Conservation (phyloP, 2,888 invertebrate species). For the Harpagoxenus sublaevis region DNA sequence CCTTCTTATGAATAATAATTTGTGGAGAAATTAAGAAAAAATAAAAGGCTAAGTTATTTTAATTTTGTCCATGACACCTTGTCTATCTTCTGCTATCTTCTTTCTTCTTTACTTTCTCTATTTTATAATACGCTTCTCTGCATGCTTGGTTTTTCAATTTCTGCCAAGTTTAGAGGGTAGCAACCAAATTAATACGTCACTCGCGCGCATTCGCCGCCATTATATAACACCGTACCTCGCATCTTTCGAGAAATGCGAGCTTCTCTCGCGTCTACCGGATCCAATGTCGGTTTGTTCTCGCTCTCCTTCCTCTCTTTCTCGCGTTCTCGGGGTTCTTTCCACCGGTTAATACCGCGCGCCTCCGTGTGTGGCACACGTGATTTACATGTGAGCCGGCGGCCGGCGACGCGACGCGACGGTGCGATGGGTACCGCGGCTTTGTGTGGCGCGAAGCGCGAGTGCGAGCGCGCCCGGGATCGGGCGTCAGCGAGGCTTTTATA, state of each 20-base stretch:
- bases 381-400: constrained; percentile 75
- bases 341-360: constrained; percentile 58
- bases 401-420: constrained; percentile 65
- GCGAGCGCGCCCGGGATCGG: constrained; percentile 28
- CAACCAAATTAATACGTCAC: constrained; percentile 30
- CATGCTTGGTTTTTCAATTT: not conserved
- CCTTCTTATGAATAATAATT: not conserved
- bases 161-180: not conserved
- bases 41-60: not conserved
- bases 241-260: constrained; percentile 46
- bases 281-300: constrained; percentile 48
- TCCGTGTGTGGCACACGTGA: constrained; percentile 76
- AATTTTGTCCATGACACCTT: not conserved
- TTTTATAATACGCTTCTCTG: not conserved
- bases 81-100: not conserved
- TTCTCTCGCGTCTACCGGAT: constrained; percentile 58
- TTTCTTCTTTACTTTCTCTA: not conserved
- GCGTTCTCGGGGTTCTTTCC: constrained; percentile 56
- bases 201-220: constrained; percentile 12
- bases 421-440: constrained; percentile 49
- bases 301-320: constrained; percentile 47
- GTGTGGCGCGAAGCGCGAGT: constrained; percentile 49
- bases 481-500: constrained; percentile 64
- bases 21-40: not conserved
- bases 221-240: constrained; percentile 40